These are phyloP conservation scores for Dichetophora obliterata DNA, from an alignment of 2,888 invertebrate genomes.

Conservation along the genomic window DNA sequence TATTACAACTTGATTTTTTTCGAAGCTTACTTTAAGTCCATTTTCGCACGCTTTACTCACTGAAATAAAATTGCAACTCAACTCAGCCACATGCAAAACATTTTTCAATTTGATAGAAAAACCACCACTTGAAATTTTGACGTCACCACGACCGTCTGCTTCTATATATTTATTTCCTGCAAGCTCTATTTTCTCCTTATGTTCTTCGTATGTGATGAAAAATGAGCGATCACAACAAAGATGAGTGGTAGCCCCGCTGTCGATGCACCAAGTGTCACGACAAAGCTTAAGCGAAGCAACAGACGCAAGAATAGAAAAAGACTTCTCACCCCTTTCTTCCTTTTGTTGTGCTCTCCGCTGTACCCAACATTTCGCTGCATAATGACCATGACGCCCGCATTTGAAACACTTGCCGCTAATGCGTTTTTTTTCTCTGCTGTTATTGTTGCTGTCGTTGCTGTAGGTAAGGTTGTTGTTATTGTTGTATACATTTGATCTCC, in stretches of 20 bases:
- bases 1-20: conserved; percentile 19
- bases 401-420: conserved; percentile 28
- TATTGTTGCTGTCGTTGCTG: too few species aligned
- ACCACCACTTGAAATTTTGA: not conserved
- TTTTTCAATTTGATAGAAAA: conserved; percentile 25
- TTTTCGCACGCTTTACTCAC: conserved; percentile 44
- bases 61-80: conserved; percentile 48
- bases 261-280: conserved; percentile 25
- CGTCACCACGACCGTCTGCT: conserved; percentile 7
- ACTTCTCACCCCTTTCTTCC: not conserved
- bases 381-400: conserved; percentile 24
- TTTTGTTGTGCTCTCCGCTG: not conserved
- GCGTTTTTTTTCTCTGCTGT: too few species aligned
- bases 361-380: conserved; percentile 16
- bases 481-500: too few species aligned
- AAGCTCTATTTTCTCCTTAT: conserved; percentile 11
- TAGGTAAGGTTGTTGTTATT: too few species aligned
- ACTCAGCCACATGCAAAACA: conserved; percentile 43
- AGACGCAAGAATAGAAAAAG: not conserved
- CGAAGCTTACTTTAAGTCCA: conserved; percentile 35
- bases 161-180: conserved; percentile 25
- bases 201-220: not conserved
- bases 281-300: not conserved
- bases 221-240: conserved; percentile 12
- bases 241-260: conserved; percentile 34